Conservation (phyloP, 2,888 invertebrate genomes). For the Brassicogethes aeneus region DNA sequence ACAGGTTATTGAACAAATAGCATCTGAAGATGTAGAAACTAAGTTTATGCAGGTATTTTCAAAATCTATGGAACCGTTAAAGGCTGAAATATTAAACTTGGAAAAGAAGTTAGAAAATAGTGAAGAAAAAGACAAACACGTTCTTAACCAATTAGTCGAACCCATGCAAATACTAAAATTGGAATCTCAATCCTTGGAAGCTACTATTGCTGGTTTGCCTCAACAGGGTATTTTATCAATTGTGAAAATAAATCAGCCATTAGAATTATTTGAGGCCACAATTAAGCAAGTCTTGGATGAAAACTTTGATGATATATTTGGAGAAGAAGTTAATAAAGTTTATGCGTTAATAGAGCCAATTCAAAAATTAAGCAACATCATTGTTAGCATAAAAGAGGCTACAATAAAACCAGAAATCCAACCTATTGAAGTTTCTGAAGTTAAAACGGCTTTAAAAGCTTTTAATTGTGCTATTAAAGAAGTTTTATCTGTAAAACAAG, state of each 20-base stretch:
- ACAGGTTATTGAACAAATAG: background rate
- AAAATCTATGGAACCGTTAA: background rate
- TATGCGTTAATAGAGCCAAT: constrained; percentile 8
- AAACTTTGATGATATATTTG: background rate
- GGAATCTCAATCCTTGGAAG: background rate
- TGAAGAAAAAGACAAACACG: background rate
- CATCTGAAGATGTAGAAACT: background rate
- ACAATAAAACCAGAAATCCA: constrained; percentile 17
- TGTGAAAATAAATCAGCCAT: background rate
- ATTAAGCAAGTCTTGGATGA: background rate
- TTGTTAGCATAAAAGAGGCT: constrained; percentile 14
- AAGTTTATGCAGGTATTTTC: background rate
- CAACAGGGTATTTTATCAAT: background rate
- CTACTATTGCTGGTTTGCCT: background rate
- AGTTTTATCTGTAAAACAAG: constrained; percentile 5
- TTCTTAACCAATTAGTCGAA: background rate
- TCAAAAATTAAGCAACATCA: constrained; percentile 14
- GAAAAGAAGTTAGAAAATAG: background rate
- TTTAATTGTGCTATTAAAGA: constrained; percentile 14
- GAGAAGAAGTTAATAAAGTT: constrained; percentile 6
- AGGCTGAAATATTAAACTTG: background rate
- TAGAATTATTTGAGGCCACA: constrained; percentile 2
- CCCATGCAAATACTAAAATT: background rate
- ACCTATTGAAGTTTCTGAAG: constrained; percentile 13
- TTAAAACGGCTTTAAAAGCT: constrained; percentile 17